A percentile compares a stretch with the other conserved stretches of the same genome.
Evolutionary conservation across 2,888 invertebrate species (phyloP).

Genomic region (Meliscaeva auricollis): DNA sequence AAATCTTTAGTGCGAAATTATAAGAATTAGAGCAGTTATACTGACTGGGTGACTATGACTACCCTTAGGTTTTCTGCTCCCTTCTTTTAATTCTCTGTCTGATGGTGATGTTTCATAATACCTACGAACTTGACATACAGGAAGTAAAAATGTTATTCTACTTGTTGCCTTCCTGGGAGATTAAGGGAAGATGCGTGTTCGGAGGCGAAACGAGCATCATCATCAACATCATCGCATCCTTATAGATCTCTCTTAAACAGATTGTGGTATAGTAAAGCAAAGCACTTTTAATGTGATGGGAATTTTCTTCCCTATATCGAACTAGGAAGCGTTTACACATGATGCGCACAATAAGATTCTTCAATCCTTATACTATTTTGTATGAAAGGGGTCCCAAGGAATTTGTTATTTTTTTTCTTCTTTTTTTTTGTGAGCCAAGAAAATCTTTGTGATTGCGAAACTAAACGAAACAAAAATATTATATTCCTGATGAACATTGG

Average conservation of each 20-base stretch:
- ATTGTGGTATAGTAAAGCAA: conserved; percentile 57
- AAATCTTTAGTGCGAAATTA: conserved; percentile 46
- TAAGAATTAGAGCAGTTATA: conserved; percentile 47
- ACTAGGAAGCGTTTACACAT: conserved; percentile 70
- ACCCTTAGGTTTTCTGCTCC: conserved; percentile 36
- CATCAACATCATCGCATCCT: conserved; percentile 26
- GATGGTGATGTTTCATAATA: conserved; percentile 4
- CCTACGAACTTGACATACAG: conserved; percentile 70
- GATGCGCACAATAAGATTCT: conserved; percentile 66
- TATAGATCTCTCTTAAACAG: conserved; percentile 53
- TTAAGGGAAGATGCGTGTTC: conserved; percentile 57
- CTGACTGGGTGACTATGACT: neutral
- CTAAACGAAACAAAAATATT: conserved; percentile 48
- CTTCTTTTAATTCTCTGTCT: neutral
- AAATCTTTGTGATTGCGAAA: conserved; percentile 60
- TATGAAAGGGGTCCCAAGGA: conserved; percentile 73
- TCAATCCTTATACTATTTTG: conserved; percentile 33
- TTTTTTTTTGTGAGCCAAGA: conserved; percentile 37
- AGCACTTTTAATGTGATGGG: conserved; percentile 59
- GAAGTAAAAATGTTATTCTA: conserved; percentile 68
- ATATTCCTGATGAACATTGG: conserved; percentile 36
- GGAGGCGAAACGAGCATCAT: conserved; percentile 37
- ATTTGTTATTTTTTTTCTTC: conserved; percentile 9
- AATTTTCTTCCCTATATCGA: conserved; percentile 69
- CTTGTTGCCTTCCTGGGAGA: conserved; percentile 66